A percentile compares a stretch with the other conserved stretches of the same genome.
Conservation (phyloP, 2,113 vertebrate genomes). For the Pituophis catenifer region DNA sequence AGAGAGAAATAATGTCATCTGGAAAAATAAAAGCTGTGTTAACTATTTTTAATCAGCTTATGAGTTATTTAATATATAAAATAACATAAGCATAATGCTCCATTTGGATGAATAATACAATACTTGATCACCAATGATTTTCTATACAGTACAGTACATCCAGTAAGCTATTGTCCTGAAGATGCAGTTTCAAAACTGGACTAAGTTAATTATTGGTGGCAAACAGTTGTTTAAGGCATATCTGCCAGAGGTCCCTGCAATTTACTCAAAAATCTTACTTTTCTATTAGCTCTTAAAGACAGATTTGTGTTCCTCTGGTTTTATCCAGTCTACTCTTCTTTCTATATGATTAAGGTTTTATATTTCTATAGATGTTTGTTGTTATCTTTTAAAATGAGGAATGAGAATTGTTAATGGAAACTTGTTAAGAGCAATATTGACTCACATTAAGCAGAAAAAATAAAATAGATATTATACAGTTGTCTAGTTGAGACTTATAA, state of each 20-base stretch:
- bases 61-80: constrained; percentile 30
- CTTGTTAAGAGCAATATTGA: constrained; percentile 63
- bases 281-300: constrained; percentile 64
- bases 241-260: constrained; percentile 65
- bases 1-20: constrained; percentile 10
- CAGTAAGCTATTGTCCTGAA: too few species aligned
- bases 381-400: constrained; percentile 60
- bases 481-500: constrained; percentile 52
- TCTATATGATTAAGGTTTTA: constrained; percentile 67
- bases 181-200: constrained; percentile 51
- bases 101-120: background rate
- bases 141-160: too few species aligned
- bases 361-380: constrained; percentile 47
- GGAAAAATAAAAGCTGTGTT: constrained; percentile 1
- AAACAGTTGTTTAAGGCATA: constrained; percentile 51
- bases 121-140: constrained; percentile 28
- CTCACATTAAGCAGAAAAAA: constrained; percentile 53
- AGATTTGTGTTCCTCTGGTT: constrained; percentile 71
- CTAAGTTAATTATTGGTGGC: constrained; percentile 63
- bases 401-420: constrained; percentile 58
- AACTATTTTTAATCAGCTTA: constrained; percentile 45
- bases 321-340: constrained; percentile 64
- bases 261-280: constrained; percentile 55
- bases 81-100: constrained; percentile 7
- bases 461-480: constrained; percentile 50